A percentile compares a stretch with the other conserved stretches of the same genome.
Evolutionary conservation across 2,113 vertebrate species (phyloP).

Genomic region (Ctenomys sociabilis): DNA sequence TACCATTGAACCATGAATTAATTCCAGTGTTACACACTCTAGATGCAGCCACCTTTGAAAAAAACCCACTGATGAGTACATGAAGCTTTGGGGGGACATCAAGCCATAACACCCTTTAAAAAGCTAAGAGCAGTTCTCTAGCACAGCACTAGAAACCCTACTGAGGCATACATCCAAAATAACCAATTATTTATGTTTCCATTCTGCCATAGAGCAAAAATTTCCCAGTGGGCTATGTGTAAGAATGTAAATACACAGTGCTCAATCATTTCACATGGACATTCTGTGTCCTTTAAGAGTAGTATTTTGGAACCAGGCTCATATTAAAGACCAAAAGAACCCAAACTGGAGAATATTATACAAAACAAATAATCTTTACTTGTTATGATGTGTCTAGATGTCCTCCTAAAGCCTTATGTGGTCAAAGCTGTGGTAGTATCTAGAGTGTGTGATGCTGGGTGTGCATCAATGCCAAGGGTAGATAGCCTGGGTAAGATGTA

Average conservation of each 20-base stretch:
- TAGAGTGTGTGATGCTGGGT: background rate
- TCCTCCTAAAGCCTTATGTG: background rate
- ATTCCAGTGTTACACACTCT: background rate
- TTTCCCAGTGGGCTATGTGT: background rate
- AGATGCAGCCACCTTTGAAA: background rate
- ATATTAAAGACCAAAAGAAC: conserved; percentile 16
- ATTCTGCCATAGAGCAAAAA: background rate
- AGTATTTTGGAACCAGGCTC: background rate
- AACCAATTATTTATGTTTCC: background rate
- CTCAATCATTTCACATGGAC: background rate
- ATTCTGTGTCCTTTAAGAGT: background rate
- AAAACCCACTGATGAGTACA: background rate
- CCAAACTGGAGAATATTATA: background rate
- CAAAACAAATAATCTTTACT: background rate
- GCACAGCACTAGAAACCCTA: background rate
- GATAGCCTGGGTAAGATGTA: background rate
- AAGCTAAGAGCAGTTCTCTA: background rate
- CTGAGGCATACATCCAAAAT: background rate
- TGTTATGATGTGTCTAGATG: background rate
- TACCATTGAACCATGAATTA: background rate
- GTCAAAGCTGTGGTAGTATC: background rate
- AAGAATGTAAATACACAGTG: background rate
- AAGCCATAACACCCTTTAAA: background rate
- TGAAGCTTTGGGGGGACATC: background rate
- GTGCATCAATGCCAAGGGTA: too few relatives aligned